phyloP scores from a whole-genome alignment of 2,113 vertebrate species.

The Argyrosomus japonicus region DNA sequence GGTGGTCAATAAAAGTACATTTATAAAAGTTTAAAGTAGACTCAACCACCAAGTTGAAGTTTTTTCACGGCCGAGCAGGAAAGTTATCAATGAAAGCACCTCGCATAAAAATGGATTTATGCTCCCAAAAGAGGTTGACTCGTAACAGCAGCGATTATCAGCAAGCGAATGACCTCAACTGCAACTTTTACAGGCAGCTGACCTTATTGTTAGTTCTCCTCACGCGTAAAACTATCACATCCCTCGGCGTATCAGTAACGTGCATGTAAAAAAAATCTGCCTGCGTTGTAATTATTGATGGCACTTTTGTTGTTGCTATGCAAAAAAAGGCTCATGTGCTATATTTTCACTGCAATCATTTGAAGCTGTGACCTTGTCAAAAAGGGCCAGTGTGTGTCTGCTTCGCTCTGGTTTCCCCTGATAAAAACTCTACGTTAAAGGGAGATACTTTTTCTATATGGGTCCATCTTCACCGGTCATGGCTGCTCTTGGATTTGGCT shows the following conservation, averaged over 20 bases:
- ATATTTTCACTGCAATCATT: conserved; percentile 67
- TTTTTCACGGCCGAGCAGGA: neutral
- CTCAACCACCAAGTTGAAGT: neutral
- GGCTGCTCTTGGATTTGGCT: conserved; percentile 38
- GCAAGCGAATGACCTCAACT: conserved; percentile 4
- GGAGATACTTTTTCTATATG: conserved; percentile 28
- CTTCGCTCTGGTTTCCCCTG: conserved; percentile 33
- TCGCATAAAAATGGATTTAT: neutral
- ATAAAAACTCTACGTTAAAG: conserved; percentile 40
- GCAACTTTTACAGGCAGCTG: conserved; percentile 46
- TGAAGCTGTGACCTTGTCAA: conserved; percentile 76
- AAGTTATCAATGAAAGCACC: conserved; percentile 11
- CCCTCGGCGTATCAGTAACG: neutral
- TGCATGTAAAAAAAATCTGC: conserved; percentile 6
- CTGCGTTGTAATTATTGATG: conserved; percentile 30
- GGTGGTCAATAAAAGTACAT: conserved; percentile 1
- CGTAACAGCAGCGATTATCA: neutral
- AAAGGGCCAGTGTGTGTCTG: conserved; percentile 48
- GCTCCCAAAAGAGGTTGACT: neutral
- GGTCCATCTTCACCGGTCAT: neutral
- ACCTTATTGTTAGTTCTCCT: conserved; percentile 29
- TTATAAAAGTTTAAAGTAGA: conserved; percentile 27
- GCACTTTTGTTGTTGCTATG: conserved; percentile 78
- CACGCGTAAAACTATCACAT: neutral
- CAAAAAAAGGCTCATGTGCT: conserved; percentile 70